Evolutionary conservation across 2,113 vertebrate species (phyloP).

Genomic region (Anoura caudifer): DNA sequence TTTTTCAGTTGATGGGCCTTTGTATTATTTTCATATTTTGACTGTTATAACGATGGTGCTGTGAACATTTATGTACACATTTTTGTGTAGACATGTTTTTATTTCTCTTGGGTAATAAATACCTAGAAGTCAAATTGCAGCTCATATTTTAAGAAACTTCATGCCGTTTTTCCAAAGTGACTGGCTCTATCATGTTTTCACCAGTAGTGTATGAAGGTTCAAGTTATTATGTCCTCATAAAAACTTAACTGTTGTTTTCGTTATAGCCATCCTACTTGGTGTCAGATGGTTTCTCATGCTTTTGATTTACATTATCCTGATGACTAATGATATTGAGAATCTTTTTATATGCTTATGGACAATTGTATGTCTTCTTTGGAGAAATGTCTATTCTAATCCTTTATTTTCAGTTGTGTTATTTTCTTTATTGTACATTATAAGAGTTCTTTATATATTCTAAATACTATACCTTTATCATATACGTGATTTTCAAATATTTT

Average conservation of each 20-base stretch:
- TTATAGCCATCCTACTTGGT: not conserved
- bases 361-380: not conserved
- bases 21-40: not conserved
- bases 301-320: not conserved
- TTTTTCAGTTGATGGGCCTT: not conserved
- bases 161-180: not conserved
- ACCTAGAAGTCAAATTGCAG: not conserved
- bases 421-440: not conserved
- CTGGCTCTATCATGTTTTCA: not conserved
- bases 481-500: not conserved
- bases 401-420: not conserved
- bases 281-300: not conserved
- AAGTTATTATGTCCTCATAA: not conserved
- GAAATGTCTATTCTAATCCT: not conserved
- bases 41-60: not conserved
- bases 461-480: not conserved
- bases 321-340: not conserved
- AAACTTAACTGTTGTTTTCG: not conserved
- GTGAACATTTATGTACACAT: not conserved
- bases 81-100: not conserved
- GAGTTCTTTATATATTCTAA: not conserved
- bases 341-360: not conserved
- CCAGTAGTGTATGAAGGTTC: not conserved
- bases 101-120: not conserved
- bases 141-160: not conserved